Conservation (phyloP, 2,797 vertebrate species). For the Hapalemur alaotrensis region DNA sequence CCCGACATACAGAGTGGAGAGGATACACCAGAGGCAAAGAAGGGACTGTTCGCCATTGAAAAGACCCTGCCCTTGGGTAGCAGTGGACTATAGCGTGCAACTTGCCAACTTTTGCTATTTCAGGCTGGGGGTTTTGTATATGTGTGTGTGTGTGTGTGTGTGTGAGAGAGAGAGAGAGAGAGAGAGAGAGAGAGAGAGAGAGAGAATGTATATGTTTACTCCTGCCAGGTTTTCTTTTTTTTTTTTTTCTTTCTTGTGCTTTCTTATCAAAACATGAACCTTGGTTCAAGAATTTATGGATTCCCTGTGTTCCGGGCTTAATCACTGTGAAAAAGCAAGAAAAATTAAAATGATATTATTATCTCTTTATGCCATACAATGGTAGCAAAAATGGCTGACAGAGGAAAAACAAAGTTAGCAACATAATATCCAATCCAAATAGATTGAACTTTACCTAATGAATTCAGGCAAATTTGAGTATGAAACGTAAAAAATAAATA, state of each 20-base stretch:
- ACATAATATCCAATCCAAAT: not conserved
- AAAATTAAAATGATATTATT: not conserved
- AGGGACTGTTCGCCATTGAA: not conserved
- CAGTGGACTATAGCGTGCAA: not conserved
- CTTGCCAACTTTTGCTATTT: not conserved
- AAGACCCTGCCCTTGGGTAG: not conserved
- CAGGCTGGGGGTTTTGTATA: not conserved
- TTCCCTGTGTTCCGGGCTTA: not conserved
- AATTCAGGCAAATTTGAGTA: not conserved
- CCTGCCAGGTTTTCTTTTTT: not conserved
- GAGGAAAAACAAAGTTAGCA: not conserved
- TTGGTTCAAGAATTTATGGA: not conserved
- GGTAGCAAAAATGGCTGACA: not conserved
- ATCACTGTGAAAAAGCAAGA: not conserved
- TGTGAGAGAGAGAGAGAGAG: not conserved
- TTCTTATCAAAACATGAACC: not conserved
- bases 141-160: not conserved
- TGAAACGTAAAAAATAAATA: not conserved
- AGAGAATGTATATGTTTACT: not conserved
- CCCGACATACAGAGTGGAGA: not conserved
- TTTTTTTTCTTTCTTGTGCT: not conserved
- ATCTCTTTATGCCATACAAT: not conserved
- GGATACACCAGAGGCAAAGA: not conserved
- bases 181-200: not conserved
- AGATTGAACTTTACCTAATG: not conserved